These are phyloP conservation scores for Sula dactylatra DNA, from an alignment of 2,113 vertebrate genomes.

Conservation along the genomic window DNA sequence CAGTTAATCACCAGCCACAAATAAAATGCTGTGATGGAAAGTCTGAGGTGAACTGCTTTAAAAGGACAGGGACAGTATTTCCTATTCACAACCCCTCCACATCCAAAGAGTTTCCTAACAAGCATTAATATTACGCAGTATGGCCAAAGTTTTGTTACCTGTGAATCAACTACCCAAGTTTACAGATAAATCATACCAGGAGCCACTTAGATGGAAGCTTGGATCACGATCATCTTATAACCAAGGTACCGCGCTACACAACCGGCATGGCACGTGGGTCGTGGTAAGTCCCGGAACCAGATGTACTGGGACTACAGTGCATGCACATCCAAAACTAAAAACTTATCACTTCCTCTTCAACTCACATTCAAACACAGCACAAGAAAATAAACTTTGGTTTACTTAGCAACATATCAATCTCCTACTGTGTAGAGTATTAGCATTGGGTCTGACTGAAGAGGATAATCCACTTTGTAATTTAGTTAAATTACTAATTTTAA, in stretches of 20 bases:
- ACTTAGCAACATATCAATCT: conserved; percentile 55
- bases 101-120: neutral
- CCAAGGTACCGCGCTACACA: neutral
- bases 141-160: neutral
- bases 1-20: neutral
- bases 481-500: conserved; percentile 74
- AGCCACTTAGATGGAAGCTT: neutral
- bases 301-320: neutral
- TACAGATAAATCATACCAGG: neutral
- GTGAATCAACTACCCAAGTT: neutral
- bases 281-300: neutral
- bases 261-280: rapidly evolving
- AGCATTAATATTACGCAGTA: neutral
- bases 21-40: neutral
- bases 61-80: neutral
- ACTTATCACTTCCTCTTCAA: neutral
- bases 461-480: conserved; percentile 73
- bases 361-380: neutral
- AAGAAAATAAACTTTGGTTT: conserved; percentile 63
- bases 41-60: neutral
- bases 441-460: conserved; percentile 38
- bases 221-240: neutral
- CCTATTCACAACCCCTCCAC: neutral
- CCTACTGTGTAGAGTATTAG: conserved; percentile 62
- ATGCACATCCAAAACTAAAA: neutral